Evolutionary conservation across 2,113 vertebrate genomes (phyloP).

Genomic region (Prunella fulvescens): DNA sequence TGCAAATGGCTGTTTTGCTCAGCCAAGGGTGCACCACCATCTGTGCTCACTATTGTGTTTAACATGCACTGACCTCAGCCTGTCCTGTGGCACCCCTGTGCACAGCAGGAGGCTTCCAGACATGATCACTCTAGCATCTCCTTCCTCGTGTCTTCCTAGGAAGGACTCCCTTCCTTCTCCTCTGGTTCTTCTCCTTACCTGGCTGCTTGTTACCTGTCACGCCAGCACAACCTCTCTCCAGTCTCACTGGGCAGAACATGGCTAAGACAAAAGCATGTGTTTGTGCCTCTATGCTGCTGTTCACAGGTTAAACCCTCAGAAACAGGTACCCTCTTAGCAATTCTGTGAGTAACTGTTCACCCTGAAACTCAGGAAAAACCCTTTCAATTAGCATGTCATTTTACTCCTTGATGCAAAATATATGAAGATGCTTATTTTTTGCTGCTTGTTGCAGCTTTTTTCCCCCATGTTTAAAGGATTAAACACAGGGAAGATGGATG

Average conservation of each 20-base stretch:
- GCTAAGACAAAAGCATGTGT: neutral
- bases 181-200: neutral
- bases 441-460: neutral
- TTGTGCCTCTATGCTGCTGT: neutral
- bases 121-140: neutral
- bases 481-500: neutral
- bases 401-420: neutral
- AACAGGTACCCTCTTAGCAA: neutral
- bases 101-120: neutral
- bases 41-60: neutral
- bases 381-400: neutral
- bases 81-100: neutral
- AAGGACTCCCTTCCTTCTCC: neutral
- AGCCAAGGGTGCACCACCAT: neutral
- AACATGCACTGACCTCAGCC: neutral
- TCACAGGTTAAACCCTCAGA: neutral
- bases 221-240: neutral
- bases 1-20: neutral
- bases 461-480: neutral
- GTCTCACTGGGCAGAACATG: neutral
- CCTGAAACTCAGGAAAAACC: neutral
- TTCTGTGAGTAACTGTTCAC: neutral
- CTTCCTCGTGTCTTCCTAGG: neutral
- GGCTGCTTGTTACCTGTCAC: neutral
- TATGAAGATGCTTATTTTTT: neutral